These are phyloP conservation scores for Falcaria lacertinaria DNA, from an alignment of 2,888 invertebrate genomes.

Conservation along the genomic window DNA sequence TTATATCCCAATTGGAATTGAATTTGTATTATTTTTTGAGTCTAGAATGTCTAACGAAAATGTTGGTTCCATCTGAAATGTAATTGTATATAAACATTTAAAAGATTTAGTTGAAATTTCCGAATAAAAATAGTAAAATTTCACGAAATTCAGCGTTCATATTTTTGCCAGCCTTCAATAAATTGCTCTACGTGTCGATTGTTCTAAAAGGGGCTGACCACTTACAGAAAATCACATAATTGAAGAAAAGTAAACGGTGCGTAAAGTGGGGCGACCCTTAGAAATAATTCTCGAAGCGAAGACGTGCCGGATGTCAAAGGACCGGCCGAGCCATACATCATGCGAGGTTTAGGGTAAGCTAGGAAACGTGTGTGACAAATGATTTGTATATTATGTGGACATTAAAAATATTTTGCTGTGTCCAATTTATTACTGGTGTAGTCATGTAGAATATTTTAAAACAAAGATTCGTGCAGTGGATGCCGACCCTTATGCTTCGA, in stretches of 20 bases:
- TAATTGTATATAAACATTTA: too few relatives aligned
- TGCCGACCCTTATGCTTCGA: too few relatives aligned
- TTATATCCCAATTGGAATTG: too few relatives aligned
- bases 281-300: constrained; percentile 43
- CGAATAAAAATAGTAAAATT: too few relatives aligned
- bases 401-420: constrained; percentile 7
- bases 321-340: constrained; percentile 57
- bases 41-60: too few relatives aligned
- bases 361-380: constrained; percentile 50
- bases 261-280: constrained; percentile 55
- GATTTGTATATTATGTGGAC: constrained; percentile 23
- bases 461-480: too few relatives aligned
- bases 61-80: too few relatives aligned
- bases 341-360: constrained; percentile 47
- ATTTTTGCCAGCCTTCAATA: constrained; percentile 44
- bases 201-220: constrained; percentile 58
- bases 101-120: too few relatives aligned
- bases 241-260: constrained; percentile 76
- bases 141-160: constrained; percentile 9
- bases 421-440: neutral
- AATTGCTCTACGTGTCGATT: constrained; percentile 37
- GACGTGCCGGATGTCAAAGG: constrained; percentile 61
- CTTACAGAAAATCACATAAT: constrained; percentile 78
- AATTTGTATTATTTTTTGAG: too few relatives aligned
- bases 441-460: neutral